Percentiles rank a stretch among this genome's conserved stretches.
These are phyloP conservation scores for Silurus meridionalis DNA, from an alignment of 2,113 vertebrate genomes.

Conservation along the genomic window DNA sequence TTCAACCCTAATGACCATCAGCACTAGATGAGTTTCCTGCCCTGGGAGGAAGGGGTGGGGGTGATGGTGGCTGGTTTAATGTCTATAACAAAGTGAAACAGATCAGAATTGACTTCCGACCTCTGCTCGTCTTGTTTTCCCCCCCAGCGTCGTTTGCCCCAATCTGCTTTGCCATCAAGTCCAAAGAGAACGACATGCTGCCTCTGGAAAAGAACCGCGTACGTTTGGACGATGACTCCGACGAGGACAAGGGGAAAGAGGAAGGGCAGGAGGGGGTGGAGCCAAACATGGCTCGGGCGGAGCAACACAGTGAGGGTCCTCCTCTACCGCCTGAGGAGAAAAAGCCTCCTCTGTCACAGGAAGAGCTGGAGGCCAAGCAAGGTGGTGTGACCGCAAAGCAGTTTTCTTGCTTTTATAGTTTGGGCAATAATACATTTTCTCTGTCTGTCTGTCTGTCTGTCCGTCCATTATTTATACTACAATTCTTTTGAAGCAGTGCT, in stretches of 20 bases:
- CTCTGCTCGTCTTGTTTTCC: slow-evolving; percentile 44
- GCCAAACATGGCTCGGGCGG: slow-evolving; percentile 47
- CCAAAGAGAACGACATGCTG: slow-evolving; percentile 94
- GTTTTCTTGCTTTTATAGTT: too few relatives aligned
- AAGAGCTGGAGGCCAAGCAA: slow-evolving; percentile 96
- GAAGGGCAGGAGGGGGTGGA: slow-evolving; percentile 70
- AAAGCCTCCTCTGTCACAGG: slow-evolving; percentile 84
- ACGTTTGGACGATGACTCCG: slow-evolving; percentile 91
- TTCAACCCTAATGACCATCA: slow-evolving; percentile 38
- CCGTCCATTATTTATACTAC: neutral
- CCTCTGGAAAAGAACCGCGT: slow-evolving; percentile 96
- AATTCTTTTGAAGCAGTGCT: neutral
- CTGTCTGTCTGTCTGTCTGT: neutral
- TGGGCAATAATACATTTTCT: too few relatives aligned
- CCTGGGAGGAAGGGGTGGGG: neutral
- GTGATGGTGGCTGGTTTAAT: slow-evolving; percentile 17
- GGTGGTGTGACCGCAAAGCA: slow-evolving; percentile 68
- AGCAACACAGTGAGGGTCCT: slow-evolving; percentile 64
- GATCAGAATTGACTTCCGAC: neutral
- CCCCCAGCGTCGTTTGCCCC: slow-evolving; percentile 88
- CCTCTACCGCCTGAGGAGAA: slow-evolving; percentile 79
- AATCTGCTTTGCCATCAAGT: slow-evolving; percentile 95
- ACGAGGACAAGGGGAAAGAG: slow-evolving; percentile 83
- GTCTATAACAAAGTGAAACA: slow-evolving; percentile 19
- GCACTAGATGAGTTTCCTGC: neutral